These are phyloP conservation scores for Fukomys damarensis DNA, from an alignment of 2,113 vertebrate species.

Conservation along the genomic window DNA sequence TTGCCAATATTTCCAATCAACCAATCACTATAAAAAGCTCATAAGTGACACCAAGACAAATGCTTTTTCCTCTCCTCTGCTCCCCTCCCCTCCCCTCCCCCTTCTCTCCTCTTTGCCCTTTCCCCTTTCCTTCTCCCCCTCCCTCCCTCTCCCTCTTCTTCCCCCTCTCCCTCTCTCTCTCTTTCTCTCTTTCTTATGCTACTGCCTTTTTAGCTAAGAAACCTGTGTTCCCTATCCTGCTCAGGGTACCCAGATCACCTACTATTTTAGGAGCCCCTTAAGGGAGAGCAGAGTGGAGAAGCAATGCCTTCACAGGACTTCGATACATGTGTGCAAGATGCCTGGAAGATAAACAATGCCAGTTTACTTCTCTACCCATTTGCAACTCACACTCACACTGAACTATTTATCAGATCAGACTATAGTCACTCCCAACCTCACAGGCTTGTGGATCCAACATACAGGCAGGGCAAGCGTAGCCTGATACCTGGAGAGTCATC, in stretches of 20 bases:
- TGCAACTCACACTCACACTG: neutral
- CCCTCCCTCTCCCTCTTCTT: too few species aligned
- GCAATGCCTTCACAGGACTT: neutral
- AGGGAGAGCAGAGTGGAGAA: neutral
- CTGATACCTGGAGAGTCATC: accelerated
- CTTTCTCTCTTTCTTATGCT: neutral
- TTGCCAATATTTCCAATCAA: neutral
- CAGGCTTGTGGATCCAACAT: neutral
- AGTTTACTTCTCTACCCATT: neutral
- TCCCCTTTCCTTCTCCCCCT: too few species aligned
- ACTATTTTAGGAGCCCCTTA: neutral
- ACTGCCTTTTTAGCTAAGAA: neutral
- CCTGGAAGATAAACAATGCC: neutral
- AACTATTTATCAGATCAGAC: neutral
- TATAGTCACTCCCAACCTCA: neutral
- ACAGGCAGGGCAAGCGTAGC: neutral
- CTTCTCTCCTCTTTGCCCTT: too few species aligned
- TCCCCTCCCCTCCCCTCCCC: too few species aligned
- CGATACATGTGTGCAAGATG: too few species aligned
- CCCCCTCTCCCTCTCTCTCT: too few species aligned
- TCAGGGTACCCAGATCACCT: neutral
- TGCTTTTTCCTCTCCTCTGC: neutral
- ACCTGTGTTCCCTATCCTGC: too few species aligned
- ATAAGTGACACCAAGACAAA: neutral
- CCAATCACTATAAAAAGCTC: neutral